Conservation (phyloP, 2,888 invertebrate genomes). For the Nymphalis urticae region DNA sequence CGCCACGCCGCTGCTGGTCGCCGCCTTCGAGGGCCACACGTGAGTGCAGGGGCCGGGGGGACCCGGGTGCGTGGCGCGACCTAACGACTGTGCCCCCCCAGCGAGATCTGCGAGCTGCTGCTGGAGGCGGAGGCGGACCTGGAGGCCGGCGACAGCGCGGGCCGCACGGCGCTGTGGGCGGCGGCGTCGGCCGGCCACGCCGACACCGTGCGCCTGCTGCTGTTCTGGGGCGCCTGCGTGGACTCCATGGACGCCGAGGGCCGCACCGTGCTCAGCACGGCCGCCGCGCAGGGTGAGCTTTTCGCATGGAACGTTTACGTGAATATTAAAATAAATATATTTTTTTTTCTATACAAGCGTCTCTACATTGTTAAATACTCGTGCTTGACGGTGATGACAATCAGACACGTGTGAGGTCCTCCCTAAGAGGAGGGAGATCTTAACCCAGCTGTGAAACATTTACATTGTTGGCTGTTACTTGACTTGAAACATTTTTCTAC, state of each 20-base stretch:
- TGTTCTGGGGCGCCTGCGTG: constrained; percentile 98
- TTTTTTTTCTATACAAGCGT: not conserved
- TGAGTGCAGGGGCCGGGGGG: constrained; percentile 54
- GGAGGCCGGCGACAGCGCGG: constrained; percentile 91
- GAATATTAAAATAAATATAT: no score
- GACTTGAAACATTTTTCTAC: constrained; percentile 10
- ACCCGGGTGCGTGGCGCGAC: not conserved
- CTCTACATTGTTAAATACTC: no score
- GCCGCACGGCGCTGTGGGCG: constrained; percentile 94
- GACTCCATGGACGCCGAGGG: constrained; percentile 97
- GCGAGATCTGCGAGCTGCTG: constrained; percentile 94
- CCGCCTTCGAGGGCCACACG: constrained; percentile 95
- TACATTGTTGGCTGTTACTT: no score
- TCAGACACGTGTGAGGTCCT: no score
- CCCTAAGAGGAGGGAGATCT: not conserved
- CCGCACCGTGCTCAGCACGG: constrained; percentile 92
- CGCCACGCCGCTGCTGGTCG: constrained; percentile 93
- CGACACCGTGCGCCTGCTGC: constrained; percentile 89
- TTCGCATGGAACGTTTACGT: no score
- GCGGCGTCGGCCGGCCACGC: constrained; percentile 96
- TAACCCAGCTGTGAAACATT: no score
- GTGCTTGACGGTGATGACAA: no score
- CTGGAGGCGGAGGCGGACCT: constrained; percentile 96
- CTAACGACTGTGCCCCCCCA: no score
- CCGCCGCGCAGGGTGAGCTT: constrained; percentile 88